Evolutionary conservation across 1,140 invertebrate species (phyloP).

Genomic region (Pantala flavescens): DNA sequence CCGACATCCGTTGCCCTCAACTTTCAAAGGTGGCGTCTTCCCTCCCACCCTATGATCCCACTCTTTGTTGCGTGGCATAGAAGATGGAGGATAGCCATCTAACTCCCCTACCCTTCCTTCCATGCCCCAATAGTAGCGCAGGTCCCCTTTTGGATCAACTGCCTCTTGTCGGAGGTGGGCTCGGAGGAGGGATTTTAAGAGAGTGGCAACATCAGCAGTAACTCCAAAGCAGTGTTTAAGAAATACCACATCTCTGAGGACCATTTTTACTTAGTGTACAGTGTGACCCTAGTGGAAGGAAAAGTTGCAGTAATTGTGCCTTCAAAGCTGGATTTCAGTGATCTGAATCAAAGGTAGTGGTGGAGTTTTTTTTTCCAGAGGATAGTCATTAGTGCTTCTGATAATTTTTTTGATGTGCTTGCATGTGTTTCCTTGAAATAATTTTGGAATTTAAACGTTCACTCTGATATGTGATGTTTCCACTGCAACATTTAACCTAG

Average conservation of each 20-base stretch:
- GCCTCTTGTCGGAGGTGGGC: background rate
- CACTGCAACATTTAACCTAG: too few relatives aligned
- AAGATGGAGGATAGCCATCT: background rate
- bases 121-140: background rate
- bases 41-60: background rate
- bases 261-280: background rate
- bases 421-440: too few relatives aligned
- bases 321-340: too few relatives aligned
- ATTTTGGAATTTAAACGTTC: too few relatives aligned
- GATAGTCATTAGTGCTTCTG: too few relatives aligned
- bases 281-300: too few relatives aligned
- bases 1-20: constrained; percentile 2
- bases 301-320: too few relatives aligned
- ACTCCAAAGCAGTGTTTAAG: background rate
- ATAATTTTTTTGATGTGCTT: too few relatives aligned
- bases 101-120: background rate
- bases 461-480: too few relatives aligned
- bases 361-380: too few relatives aligned
- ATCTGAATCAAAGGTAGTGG: too few relatives aligned
- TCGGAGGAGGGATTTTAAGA: background rate
- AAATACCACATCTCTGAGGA: background rate
- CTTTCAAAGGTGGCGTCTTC: background rate
- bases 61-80: background rate
- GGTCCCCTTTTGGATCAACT: background rate
- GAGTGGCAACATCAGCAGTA: background rate